Conservation (phyloP, 2,888 invertebrate species). For the Eristalinus aeneus region DNA sequence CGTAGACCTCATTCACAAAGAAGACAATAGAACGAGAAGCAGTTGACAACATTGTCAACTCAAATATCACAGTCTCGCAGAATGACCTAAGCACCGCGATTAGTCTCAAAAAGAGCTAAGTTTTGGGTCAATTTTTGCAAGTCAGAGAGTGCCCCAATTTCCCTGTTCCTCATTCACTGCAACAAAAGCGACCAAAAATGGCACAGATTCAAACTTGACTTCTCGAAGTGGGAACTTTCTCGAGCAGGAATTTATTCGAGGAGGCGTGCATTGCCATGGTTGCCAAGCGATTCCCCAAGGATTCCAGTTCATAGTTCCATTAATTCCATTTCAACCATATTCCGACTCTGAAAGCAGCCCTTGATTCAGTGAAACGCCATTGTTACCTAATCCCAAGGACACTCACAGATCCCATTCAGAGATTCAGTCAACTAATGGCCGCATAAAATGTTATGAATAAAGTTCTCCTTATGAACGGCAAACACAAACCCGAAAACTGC, state of each 20-base stretch:
- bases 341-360: background rate
- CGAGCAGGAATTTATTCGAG: background rate
- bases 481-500: slow-evolving; percentile 24
- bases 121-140: too few relatives aligned
- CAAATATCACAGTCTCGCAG: too few relatives aligned
- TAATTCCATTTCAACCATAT: background rate
- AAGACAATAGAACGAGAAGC: too few relatives aligned
- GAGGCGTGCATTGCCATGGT: background rate
- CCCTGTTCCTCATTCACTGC: background rate
- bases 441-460: slow-evolving; percentile 39
- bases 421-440: slow-evolving; percentile 6
- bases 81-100: too few relatives aligned
- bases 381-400: slow-evolving; percentile 10
- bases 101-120: too few relatives aligned
- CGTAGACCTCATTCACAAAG: too few relatives aligned
- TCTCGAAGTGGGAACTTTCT: background rate
- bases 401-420: slow-evolving; percentile 30
- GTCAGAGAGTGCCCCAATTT: too few relatives aligned
- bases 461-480: slow-evolving; percentile 31
- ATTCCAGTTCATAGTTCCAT: background rate
- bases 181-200: background rate
- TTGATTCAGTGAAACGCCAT: background rate
- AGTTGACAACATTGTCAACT: too few relatives aligned
- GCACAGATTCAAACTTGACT: background rate
- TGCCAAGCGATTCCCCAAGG: background rate